Evolutionary conservation across 37 sponge, comb jelly and placozoan genomes (phyloP).

Genomic region (Oopsacas minuta): DNA sequence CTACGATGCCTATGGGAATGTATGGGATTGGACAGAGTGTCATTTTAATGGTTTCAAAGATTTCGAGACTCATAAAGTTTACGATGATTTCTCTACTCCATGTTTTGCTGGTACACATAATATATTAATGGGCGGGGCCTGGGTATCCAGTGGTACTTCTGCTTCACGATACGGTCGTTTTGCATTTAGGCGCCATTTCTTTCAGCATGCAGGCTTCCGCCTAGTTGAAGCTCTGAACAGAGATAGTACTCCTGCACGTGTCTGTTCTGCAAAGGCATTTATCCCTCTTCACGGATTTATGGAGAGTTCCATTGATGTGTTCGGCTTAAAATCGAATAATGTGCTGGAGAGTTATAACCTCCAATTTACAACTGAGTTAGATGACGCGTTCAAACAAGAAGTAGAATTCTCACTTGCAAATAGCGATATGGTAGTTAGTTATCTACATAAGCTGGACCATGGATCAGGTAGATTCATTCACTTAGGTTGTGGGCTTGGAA

Average conservation of each 20-base stretch:
- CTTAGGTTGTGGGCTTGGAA: not conserved
- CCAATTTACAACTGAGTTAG: not conserved
- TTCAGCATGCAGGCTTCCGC: slow-evolving; percentile 78
- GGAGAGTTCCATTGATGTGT: slow-evolving; percentile 27
- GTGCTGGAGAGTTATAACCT: not conserved
- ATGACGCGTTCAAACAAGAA: slow-evolving; percentile 13
- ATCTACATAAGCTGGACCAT: not conserved
- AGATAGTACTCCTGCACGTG: slow-evolving; percentile 41
- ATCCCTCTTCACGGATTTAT: slow-evolving; percentile 49
- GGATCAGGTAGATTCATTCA: not conserved
- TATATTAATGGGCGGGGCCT: slow-evolving; percentile 69
- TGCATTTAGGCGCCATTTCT: slow-evolving; percentile 73
- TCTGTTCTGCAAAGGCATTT: slow-evolving; percentile 45
- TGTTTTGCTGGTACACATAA: slow-evolving; percentile 74
- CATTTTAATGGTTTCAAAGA: slow-evolving; percentile 81
- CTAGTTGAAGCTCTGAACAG: slow-evolving; percentile 28
- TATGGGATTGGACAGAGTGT: slow-evolving; percentile 86
- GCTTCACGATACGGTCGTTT: slow-evolving; percentile 66
- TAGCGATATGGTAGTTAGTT: not conserved
- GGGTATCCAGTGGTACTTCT: slow-evolving; percentile 59
- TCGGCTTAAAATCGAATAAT: not conserved
- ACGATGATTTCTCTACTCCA: slow-evolving; percentile 81
- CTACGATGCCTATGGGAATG: slow-evolving; percentile 70
- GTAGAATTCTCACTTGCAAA: not conserved
- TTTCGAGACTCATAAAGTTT: slow-evolving; percentile 49